A percentile compares a stretch with the other conserved stretches of the same genome.
Conservation (phyloP, 2,888 invertebrate genomes). For the Cataglyphis cursor region DNA sequence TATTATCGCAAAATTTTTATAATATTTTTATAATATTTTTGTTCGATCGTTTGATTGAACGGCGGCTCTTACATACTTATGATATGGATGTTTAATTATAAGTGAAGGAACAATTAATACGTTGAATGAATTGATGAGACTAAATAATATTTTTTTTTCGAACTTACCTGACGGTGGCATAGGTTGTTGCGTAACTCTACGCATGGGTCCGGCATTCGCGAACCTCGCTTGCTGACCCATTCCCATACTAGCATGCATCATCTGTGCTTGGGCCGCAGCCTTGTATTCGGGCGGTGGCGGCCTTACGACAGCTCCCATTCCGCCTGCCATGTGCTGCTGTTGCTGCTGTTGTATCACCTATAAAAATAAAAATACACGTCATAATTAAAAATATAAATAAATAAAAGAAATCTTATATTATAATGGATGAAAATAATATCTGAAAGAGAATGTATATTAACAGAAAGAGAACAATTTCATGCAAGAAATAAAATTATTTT, state of each 20-base stretch:
- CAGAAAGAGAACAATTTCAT: background rate
- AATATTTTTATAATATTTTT: too few species aligned
- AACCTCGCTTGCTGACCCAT: constrained; percentile 87
- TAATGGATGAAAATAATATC: background rate
- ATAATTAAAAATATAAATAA: background rate
- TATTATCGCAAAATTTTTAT: background rate
- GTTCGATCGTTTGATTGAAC: background rate
- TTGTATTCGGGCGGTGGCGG: constrained; percentile 96
- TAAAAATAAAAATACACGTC: constrained; percentile 29
- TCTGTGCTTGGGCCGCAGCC: constrained; percentile 89
- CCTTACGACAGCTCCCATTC: constrained; percentile 87
- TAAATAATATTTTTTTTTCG: background rate
- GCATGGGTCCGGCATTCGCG: constrained; percentile 88
- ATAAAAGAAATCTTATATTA: background rate
- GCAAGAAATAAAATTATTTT: background rate
- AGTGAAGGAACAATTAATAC: background rate
- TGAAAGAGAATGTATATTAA: too few species aligned
- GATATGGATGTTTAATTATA: background rate
- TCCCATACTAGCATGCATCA: constrained; percentile 88
- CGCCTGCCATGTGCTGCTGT: constrained; percentile 87
- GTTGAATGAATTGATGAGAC: background rate
- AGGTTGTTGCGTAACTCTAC: constrained; percentile 91
- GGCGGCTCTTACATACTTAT: background rate
- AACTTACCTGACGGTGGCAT: constrained; percentile 90
- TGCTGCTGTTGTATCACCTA: constrained; percentile 86